Base-by-base conservation (phyloP, 2,888 invertebrate genomes). In the Rhynchonema sp. region DNA sequence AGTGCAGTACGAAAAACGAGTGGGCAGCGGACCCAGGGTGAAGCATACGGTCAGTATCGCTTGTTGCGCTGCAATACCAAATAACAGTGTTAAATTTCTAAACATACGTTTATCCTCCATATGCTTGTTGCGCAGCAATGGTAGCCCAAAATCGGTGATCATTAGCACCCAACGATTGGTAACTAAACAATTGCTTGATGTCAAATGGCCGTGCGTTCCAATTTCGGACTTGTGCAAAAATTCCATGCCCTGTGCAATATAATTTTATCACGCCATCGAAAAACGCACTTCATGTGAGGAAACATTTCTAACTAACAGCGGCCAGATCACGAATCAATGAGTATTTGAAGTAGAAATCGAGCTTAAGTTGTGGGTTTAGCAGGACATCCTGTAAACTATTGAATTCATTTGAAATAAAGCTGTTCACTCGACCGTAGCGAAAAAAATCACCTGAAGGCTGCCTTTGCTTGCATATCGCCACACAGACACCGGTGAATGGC, bases 91-190 rank as follows among this genome's bases (percentile, higher is more conserved):
- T 13, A 38, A 38, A 38, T 38, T 38, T 17, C n/a, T n/a, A n/a
- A n/a, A 49, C 49, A 20, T 3, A 49, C 49, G 49, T 17, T 6
- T 17, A 49, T 49, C 49, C n/a, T 49, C 49, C 3, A 17, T 6
- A 17, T n/a, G n/a, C 3, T 6, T 49, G 20, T 58, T 27, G 2
- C 60, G 29, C 52, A 62, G 29, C 29, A 30, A 55, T 2, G 23
- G 25, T 26, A 56, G 30, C 26, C 63, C 59, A 53, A 58, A 62
- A n/a, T 59, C 59, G n/a, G 60, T 55, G 20, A 60, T 55, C n/a
- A 38, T 28, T 25, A 62, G 49, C 53, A 60, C 59, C 62, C 62
- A 62, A 30, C 64, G 56, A n/a, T 57, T 62, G 46, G 56, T 63
- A 1, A 64, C 60, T 17, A 61, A 49, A 49, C 64, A 64, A 2